Percentiles rank a stretch among this genome's conserved stretches.
Evolutionary conservation across 2,113 vertebrate species (phyloP).

Genomic region (Furnarius figulus): DNA sequence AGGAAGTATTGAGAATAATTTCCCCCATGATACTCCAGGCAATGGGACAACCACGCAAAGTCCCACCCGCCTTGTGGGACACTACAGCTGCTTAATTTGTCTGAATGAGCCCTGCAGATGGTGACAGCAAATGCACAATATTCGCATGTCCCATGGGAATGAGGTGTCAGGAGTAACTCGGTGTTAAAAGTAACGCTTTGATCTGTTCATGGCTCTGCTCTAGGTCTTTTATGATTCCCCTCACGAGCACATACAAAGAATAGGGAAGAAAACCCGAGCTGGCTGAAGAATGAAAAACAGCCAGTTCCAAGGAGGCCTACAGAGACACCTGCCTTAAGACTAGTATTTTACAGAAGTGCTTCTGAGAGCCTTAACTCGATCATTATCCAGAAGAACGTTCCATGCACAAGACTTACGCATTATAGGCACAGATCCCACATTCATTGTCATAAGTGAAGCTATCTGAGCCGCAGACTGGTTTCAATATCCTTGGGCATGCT

Average conservation of each 20-base stretch:
- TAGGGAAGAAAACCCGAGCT: background rate
- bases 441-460: slow-evolving; percentile 7
- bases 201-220: background rate
- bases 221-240: background rate
- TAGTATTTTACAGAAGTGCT: background rate
- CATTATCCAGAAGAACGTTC: background rate
- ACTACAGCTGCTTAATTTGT: background rate
- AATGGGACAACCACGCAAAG: background rate
- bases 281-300: background rate
- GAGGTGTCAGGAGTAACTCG: background rate
- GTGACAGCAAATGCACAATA: background rate
- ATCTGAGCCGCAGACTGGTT: slow-evolving; percentile 58
- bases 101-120: background rate
- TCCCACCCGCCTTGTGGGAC: background rate
- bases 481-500: background rate
- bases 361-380: background rate
- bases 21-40: background rate
- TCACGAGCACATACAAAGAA: background rate
- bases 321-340: background rate
- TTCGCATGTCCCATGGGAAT: background rate
- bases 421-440: slow-evolving; percentile 50
- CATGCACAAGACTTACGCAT: background rate
- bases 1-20: background rate
- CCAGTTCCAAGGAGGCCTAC: background rate
- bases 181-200: background rate